Conservation (phyloP, 2,113 vertebrate genomes). For the Urocitellus parryii region DNA sequence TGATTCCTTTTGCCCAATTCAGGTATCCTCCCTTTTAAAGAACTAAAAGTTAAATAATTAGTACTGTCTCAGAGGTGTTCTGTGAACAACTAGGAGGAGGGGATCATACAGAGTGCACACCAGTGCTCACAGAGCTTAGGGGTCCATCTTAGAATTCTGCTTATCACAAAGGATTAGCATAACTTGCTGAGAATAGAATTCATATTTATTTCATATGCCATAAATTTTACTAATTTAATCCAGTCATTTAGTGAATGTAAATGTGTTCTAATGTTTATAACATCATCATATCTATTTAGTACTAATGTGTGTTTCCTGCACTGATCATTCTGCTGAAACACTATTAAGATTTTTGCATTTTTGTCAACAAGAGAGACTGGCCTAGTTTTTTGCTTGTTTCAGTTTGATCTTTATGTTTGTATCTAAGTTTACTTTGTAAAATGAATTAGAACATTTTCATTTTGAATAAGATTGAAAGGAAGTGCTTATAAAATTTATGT, state of each 20-base stretch:
- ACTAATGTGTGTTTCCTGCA: background rate
- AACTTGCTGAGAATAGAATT: too few species aligned
- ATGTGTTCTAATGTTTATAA: background rate
- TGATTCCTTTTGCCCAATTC: background rate
- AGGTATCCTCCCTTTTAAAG: background rate
- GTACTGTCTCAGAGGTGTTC: background rate
- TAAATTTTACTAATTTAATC: background rate
- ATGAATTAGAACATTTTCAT: background rate
- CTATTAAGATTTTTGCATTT: background rate
- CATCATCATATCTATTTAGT: background rate
- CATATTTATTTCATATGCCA: background rate
- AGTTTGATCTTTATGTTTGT: background rate
- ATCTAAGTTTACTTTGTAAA: background rate
- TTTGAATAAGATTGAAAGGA: background rate
- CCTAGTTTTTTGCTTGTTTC: background rate
- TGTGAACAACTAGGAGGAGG: background rate
- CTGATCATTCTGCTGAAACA: background rate
- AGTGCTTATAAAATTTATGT: background rate
- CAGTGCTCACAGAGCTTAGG: too few species aligned
- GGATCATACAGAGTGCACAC: background rate
- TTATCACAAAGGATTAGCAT: background rate
- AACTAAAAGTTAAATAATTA: background rate
- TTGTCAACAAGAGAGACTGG: background rate
- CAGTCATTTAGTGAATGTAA: background rate
- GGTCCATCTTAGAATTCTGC: background rate